A percentile compares a stretch with the other conserved stretches of the same genome.
phyloP scores from a whole-genome alignment of 2,113 vertebrate genomes.

The Prionailurus bengalensis region DNA sequence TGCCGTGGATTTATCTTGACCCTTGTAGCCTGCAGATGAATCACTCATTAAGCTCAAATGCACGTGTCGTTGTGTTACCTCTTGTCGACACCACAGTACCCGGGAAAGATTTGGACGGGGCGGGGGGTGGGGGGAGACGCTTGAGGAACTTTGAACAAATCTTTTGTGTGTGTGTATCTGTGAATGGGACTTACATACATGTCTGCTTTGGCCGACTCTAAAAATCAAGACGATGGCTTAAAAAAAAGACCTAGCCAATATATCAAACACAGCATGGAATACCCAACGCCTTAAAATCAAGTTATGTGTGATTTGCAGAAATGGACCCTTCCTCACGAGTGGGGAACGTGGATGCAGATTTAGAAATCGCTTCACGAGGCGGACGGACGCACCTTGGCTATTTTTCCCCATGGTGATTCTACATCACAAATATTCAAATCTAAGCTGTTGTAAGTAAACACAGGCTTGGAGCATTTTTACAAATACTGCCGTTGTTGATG shows the following conservation, averaged over 20 bases:
- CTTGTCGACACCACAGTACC: neutral
- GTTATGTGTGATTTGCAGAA: neutral
- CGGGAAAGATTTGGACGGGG: neutral
- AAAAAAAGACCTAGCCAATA: neutral
- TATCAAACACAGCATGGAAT: neutral
- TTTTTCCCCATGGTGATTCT: neutral
- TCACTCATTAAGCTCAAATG: neutral
- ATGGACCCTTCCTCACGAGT: neutral
- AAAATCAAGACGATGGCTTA: neutral
- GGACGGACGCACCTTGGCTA: no score
- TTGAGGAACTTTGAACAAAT: neutral
- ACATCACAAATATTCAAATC: neutral
- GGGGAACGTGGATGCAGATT: neutral
- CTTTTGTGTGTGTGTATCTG: neutral
- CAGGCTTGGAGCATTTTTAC: neutral
- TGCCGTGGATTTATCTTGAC: neutral
- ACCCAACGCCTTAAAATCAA: neutral
- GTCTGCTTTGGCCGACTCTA: neutral
- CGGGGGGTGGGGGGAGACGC: neutral
- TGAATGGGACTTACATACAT: neutral
- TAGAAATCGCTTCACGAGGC: neutral
- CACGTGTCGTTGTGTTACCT: neutral
- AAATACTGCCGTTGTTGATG: neutral
- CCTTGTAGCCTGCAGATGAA: neutral
- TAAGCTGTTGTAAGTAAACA: neutral